Base-by-base conservation (phyloP, 2,888 invertebrate species). In the Caenorhabditis auriculariae region DNA sequence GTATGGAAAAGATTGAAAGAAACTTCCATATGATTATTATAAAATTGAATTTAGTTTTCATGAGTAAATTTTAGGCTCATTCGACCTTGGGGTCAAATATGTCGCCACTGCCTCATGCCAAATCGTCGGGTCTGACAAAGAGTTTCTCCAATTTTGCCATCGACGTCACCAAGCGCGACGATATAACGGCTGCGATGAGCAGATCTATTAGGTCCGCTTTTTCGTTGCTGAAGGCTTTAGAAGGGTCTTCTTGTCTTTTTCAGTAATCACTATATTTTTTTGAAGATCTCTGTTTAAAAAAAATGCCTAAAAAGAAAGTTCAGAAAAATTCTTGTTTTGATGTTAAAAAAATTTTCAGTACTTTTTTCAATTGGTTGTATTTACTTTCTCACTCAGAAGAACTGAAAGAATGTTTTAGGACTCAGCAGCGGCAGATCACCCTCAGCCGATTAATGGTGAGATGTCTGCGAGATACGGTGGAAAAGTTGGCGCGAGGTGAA, bases 81-180 rank as follows among this genome's bases (percentile, higher is more conserved):
- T 65, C 65, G 3, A 60, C 56, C 4, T 21, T 60, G 9, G 60
- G 64, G 12, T 60, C 60, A 1, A 28, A 54, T 28, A 54, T 54
- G 56, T 47, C 57, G 1, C 56, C 55, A 35, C 37, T 61, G 3
- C 54, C 53, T 2, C 60, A 60, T 26, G 64, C 67, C 1, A 56
- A 68, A 28, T 61, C 64, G 15, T 58, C 54, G n/a, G 63, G 58
- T 15, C 54, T 69, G 24, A 56, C 66, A 1, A 69, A 69, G 37
- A 64, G 64, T 47, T 53, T 64, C 17, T 69, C 69, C n/a, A 63
- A 63, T 37, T 69, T 66, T 43, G 62, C 60, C 2, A 48, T 69
- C 24, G 58, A 66, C 57, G 24, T 28, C 47, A n/a, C 44, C 9
- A 64, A 62, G 37, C 46, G 54, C 7, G 64, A 66, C 37, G 64